Conservation (phyloP, 1,140 invertebrate species). For the Apis mellifera region DNA sequence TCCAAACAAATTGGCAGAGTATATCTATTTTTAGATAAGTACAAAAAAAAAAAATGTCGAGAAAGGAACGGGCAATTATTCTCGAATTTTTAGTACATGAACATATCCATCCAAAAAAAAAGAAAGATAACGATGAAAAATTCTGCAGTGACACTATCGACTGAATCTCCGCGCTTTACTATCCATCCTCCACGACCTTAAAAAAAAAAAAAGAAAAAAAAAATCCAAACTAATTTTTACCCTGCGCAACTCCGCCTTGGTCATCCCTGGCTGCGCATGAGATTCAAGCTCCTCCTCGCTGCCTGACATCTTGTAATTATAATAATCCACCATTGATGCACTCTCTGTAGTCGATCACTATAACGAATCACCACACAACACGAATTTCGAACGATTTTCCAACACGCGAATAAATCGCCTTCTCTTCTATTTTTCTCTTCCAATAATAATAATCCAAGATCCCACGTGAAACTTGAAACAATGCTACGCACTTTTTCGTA, state of each 20-base stretch:
- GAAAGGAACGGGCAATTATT: background rate
- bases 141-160: background rate
- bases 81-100: too few species aligned
- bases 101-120: background rate
- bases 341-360: background rate
- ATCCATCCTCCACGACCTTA: too few species aligned
- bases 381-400: background rate
- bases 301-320: conserved; percentile 78
- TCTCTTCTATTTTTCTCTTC: background rate
- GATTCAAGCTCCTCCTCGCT: conserved; percentile 79
- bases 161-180: background rate
- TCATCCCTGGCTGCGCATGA: conserved; percentile 75
- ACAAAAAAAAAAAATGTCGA: too few species aligned
- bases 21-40: too few species aligned
- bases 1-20: too few species aligned
- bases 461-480: background rate
- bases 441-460: background rate
- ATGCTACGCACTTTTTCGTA: background rate
- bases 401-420: background rate
- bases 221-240: conserved; percentile 61
- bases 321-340: conserved; percentile 78
- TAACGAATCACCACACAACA: background rate
- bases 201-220: background rate
- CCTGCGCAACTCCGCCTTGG: conserved; percentile 79
- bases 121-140: background rate